Conservation (phyloP, 30 jellyfish, hydroid and myxozoan species). For the Aurelia sp. region DNA sequence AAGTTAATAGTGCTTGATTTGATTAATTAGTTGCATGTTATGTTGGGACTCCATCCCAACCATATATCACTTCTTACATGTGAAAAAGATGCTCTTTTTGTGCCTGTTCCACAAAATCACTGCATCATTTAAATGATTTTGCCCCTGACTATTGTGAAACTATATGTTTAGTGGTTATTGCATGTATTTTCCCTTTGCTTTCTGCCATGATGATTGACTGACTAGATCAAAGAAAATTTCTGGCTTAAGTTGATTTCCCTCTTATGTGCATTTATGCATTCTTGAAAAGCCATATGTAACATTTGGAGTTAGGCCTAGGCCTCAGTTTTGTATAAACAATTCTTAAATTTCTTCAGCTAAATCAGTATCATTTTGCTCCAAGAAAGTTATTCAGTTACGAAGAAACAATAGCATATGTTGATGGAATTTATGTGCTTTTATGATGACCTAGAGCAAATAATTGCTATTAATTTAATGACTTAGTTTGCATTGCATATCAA, state of each 20-base stretch:
- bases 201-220: not conserved
- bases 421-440: not conserved
- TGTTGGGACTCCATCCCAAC: conserved; percentile 6
- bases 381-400: not conserved
- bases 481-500: too few relatives aligned
- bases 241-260: not conserved
- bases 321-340: not conserved
- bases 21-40: not conserved
- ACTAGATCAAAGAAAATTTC: not conserved
- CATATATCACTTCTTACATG: not conserved
- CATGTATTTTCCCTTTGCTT: conserved; percentile 1
- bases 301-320: too few relatives aligned
- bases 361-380: not conserved
- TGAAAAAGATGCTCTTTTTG: not conserved
- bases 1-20: not conserved
- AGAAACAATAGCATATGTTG: not conserved
- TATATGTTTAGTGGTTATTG: not conserved
- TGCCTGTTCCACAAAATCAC: not conserved
- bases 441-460: too few relatives aligned
- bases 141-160: not conserved
- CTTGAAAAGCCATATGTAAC: too few relatives aligned
- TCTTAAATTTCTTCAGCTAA: not conserved
- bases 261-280: not conserved
- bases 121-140: not conserved
- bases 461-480: too few relatives aligned